Conservation (phyloP, 2,797 vertebrate genomes). For the Pteropus rufus region DNA sequence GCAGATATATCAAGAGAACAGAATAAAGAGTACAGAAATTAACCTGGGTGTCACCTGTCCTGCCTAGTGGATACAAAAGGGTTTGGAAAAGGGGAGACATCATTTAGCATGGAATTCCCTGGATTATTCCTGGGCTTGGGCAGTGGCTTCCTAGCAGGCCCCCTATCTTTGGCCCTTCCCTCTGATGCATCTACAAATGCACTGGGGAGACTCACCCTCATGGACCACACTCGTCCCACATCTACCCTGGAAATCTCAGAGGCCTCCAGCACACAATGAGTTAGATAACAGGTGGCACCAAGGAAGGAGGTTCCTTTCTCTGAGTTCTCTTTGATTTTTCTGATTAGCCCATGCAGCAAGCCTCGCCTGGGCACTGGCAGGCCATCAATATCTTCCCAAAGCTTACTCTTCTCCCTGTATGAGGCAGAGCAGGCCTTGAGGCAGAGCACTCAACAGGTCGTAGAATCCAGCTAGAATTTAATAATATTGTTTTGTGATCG, state of each 20-base stretch:
- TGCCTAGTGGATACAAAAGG: not conserved
- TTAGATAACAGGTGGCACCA: not conserved
- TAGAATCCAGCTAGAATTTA: not conserved
- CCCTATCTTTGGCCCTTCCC: not conserved
- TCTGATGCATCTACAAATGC: not conserved
- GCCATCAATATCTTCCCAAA: rapidly evolving
- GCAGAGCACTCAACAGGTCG: not conserved
- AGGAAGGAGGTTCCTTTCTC: not conserved
- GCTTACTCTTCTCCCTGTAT: rapidly evolving
- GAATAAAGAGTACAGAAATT: not conserved
- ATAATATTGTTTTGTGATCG: not conserved
- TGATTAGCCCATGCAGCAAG: not conserved
- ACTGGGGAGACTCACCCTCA: too few species aligned
- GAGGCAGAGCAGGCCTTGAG: not conserved
- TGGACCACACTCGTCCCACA: rapidly evolving
- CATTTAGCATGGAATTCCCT: not conserved
- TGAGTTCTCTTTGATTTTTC: not conserved
- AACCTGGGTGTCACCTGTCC: not conserved
- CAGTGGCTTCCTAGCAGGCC: not conserved
- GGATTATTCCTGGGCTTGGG: not conserved
- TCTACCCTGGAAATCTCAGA: not conserved
- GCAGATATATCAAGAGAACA: not conserved
- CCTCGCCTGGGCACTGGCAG: rapidly evolving
- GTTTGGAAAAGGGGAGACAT: not conserved
- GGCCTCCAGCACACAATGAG: not conserved